These are phyloP conservation scores for Brachymystax lenok DNA, from an alignment of 2,797 vertebrate species.

Conservation along the genomic window DNA sequence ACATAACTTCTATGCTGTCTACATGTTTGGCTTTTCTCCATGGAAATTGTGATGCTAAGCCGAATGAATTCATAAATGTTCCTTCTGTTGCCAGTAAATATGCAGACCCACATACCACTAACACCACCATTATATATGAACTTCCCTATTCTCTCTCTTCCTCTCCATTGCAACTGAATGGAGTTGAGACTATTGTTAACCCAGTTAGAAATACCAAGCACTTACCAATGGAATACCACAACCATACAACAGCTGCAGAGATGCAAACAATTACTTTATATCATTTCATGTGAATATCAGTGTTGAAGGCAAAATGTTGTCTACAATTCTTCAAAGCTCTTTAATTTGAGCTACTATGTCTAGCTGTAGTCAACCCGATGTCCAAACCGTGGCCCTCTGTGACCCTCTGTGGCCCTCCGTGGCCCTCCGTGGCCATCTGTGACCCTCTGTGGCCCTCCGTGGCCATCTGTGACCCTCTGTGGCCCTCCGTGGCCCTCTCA, in stretches of 20 bases:
- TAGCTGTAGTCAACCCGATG: slow-evolving; percentile 39
- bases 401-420: too few species aligned
- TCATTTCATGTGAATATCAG: slow-evolving; percentile 44
- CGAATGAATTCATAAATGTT: slow-evolving; percentile 10
- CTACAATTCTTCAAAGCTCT: slow-evolving; percentile 23
- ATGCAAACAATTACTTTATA: not conserved
- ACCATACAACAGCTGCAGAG: slow-evolving; percentile 42
- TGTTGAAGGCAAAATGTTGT: slow-evolving; percentile 32
- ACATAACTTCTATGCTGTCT: slow-evolving; percentile 38
- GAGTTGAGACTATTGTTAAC: slow-evolving; percentile 6
- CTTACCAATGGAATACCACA: slow-evolving; percentile 44
- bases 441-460: too few species aligned
- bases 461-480: not conserved
- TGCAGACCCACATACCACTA: not conserved
- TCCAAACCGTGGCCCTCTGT: slow-evolving; percentile 31
- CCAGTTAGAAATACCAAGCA: slow-evolving; percentile 49
- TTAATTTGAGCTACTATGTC: slow-evolving; percentile 35
- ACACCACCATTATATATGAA: not conserved
- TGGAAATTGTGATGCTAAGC: slow-evolving; percentile 7
- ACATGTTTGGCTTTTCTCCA: slow-evolving; percentile 45
- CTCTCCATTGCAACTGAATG: not conserved
- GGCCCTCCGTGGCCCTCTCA: not conserved
- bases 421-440: too few species aligned
- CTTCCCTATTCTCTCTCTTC: not conserved
- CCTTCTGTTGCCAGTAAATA: not conserved